A percentile compares a stretch with the other conserved stretches of the same genome.
Conservation (phyloP, 2,797 vertebrate genomes). For the Chelmon rostratus region DNA sequence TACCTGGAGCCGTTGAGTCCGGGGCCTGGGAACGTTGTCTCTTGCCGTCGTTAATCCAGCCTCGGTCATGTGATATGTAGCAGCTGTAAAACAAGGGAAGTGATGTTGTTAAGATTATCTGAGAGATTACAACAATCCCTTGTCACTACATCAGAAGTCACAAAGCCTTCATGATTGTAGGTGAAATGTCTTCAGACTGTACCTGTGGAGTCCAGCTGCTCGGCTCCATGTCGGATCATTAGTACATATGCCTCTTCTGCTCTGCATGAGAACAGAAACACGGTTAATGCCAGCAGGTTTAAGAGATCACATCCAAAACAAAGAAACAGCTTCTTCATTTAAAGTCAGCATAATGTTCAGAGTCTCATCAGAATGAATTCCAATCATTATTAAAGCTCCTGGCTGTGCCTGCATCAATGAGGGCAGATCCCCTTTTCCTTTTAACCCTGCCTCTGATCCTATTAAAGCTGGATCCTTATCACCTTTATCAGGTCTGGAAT, state of each 20-base stretch:
- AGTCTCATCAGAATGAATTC: conserved; percentile 30
- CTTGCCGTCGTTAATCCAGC: not conserved
- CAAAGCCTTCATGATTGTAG: conserved; percentile 6
- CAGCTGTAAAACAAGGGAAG: not conserved
- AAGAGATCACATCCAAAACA: not conserved
- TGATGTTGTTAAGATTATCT: not conserved
- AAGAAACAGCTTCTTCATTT: not conserved
- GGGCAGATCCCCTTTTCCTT: conserved; percentile 53
- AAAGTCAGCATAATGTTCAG: conserved; percentile 13
- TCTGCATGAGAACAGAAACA: not conserved
- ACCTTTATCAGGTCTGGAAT: conserved; percentile 60
- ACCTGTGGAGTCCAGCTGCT: not conserved
- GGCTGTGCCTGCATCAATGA: conserved; percentile 44
- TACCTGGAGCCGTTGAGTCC: not conserved
- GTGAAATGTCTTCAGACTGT: not conserved
- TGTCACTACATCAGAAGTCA: conserved; percentile 13
- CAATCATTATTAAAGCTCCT: conserved; percentile 34
- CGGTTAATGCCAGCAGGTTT: not conserved
- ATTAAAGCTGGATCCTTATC: conserved; percentile 77
- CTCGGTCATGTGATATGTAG: not conserved
- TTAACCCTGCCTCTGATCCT: conserved; percentile 71
- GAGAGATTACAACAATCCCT: conserved; percentile 1
- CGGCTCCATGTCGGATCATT: not conserved
- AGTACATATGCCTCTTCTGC: not conserved
- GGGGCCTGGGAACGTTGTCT: not conserved